phyloP scores from a whole-genome alignment of 2,113 vertebrate genomes.

The Melanerpes aurifrons region DNA sequence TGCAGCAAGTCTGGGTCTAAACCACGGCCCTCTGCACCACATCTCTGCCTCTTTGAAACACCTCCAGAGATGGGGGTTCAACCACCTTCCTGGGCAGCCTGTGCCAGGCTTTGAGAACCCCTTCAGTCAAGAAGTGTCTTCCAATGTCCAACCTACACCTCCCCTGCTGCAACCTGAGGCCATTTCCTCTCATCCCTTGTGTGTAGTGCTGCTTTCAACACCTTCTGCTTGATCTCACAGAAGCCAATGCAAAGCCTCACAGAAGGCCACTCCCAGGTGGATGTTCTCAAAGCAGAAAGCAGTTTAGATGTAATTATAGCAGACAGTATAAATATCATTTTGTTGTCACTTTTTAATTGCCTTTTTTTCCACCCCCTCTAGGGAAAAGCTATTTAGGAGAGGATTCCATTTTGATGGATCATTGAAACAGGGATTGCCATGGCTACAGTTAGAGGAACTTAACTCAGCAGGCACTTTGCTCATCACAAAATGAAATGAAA shows the following conservation, averaged over 20 bases:
- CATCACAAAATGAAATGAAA: background rate
- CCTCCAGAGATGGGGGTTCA: no score
- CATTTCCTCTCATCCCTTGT: background rate
- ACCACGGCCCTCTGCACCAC: no score
- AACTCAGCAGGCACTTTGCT: background rate
- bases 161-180: background rate
- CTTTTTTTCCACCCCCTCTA: background rate
- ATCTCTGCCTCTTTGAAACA: no score
- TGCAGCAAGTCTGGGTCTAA: no score
- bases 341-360: background rate
- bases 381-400: background rate
- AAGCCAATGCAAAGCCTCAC: background rate
- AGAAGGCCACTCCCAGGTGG: background rate
- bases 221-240: background rate
- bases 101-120: no score
- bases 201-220: background rate
- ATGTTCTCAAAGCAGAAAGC: background rate
- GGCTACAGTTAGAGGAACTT: conserved; percentile 20
- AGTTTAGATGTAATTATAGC: background rate
- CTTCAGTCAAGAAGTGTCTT: no score
- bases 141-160: no score
- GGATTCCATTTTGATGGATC: conserved; percentile 23
- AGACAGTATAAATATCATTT: background rate
- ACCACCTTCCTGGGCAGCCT: no score
- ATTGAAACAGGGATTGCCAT: conserved; percentile 43